A percentile compares a stretch with the other conserved stretches of the same genome.
phyloP scores from a whole-genome alignment of 2,797 vertebrate species.

The Forpus xanthops region DNA sequence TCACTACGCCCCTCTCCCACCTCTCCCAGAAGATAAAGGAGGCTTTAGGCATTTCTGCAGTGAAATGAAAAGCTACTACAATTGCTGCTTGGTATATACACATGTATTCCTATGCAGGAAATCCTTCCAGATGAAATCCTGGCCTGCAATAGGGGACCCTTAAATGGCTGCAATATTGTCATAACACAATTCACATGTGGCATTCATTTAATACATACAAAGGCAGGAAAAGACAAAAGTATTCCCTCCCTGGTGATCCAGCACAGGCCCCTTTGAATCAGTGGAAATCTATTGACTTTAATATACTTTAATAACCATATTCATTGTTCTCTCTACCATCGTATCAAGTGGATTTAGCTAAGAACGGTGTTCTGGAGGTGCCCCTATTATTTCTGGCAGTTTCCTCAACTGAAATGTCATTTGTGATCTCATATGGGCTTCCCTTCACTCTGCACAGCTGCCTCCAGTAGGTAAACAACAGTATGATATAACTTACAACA shows the following conservation, averaged over 20 bases:
- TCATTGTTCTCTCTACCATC: no score
- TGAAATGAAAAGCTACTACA: background rate
- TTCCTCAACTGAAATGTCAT: background rate
- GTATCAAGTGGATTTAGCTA: background rate
- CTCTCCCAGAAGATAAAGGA: background rate
- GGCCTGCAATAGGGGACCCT: background rate
- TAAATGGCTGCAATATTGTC: background rate
- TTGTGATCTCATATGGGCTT: background rate
- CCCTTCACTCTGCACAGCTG: background rate
- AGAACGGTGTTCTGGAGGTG: background rate
- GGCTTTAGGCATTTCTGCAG: background rate
- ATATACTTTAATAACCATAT: background rate
- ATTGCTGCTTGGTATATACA: background rate
- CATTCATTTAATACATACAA: background rate
- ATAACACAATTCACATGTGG: background rate
- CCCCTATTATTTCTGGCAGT: background rate
- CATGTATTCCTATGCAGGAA: background rate
- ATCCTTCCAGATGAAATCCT: background rate
- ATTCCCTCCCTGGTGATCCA: background rate
- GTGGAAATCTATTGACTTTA: background rate
- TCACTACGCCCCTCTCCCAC: background rate
- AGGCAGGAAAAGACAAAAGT: slow-evolving; percentile 7
- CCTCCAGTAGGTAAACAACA: background rate
- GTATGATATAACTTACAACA: background rate
- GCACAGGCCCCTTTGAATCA: background rate